Base-by-base conservation (phyloP, 2,888 invertebrate species). In the Agrotis ipsilon region DNA sequence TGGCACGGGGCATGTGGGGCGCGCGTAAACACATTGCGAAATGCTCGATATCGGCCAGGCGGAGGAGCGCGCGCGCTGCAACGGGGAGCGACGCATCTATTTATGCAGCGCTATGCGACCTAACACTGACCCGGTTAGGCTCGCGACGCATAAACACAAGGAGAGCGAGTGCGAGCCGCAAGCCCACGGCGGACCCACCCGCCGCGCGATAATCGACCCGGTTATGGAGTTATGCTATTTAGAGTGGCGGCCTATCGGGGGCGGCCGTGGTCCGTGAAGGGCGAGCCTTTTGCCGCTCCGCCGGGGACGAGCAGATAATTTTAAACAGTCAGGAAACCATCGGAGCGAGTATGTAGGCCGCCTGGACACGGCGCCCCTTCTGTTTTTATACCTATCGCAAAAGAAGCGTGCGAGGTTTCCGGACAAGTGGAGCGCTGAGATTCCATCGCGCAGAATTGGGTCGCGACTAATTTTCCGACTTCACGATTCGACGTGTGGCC, bases 41-140 rank as follows among this genome's bases (percentile, higher is more conserved):
- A 94, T 86, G 72, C 84, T 88, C 87, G 85, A 91, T 89, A 90
- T 89, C 89, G 87, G 87, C 85, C 87, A 87, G 87, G 84, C 87
- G 85, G 86, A 90, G 86, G 84, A 78, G 81, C 71, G 69, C 84
- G 86, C 81, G 81, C 86, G 86, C 81, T 82, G 88, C 87, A 87
- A 84, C 83, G 86, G 88, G 89, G 87, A 81, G 85, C 86, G 81
- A 85, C 81, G 87, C 86, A 87, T 92, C 94, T 94, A 95, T 94
- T 95, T 94, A 92, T 93, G 94, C 94, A 93, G 91, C 89, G 92
- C 93, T 93, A 93, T 94, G 94, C 92, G 95, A 93, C 94, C 95
- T 96, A 96, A 94, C 95, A 96, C 95, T 96, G 96, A 95, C 95
- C 96, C 90, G 94, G 94, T 94, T 95, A 94, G 91, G 86, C 86